Conservation (phyloP, 2,888 invertebrate species). For the Drosophila histrio region DNA sequence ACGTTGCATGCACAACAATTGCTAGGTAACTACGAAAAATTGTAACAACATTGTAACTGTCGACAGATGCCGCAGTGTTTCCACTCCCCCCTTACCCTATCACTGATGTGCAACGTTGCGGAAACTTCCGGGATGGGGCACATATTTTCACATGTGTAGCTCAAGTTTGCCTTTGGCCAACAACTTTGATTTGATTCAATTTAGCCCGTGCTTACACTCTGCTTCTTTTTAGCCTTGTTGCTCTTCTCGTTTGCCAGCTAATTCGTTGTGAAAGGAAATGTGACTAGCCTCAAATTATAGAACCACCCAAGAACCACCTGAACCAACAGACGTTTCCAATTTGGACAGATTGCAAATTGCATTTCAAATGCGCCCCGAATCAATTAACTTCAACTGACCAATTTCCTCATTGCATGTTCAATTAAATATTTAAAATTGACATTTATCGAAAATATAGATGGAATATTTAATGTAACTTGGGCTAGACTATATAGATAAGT, state of each 20-base stretch:
- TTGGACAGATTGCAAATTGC: slow-evolving; percentile 33
- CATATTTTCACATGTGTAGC: slow-evolving; percentile 50
- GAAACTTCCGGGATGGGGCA: slow-evolving; percentile 63
- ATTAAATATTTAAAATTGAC: slow-evolving; percentile 59
- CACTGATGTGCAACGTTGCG: slow-evolving; percentile 51
- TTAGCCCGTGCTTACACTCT: slow-evolving; percentile 46
- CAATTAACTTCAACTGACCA: slow-evolving; percentile 52
- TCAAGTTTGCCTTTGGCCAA: slow-evolving; percentile 31
- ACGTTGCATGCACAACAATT: slow-evolving; percentile 68
- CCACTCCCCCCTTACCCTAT: slow-evolving; percentile 9
- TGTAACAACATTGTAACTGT: slow-evolving; percentile 67
- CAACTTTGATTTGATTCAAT: slow-evolving; percentile 40
- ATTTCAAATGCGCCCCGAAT: slow-evolving; percentile 42
- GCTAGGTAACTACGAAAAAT: slow-evolving; percentile 51
- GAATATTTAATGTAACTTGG: background rate
- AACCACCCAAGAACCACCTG: background rate
- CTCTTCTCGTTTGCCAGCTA: slow-evolving; percentile 23
- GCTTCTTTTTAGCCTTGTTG: background rate
- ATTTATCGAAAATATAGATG: slow-evolving; percentile 13
- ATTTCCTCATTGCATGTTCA: slow-evolving; percentile 28
- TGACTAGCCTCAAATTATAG: slow-evolving; percentile 47
- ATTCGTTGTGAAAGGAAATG: slow-evolving; percentile 58
- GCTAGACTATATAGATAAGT: background rate
- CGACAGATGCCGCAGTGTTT: slow-evolving; percentile 51
- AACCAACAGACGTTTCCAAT: slow-evolving; percentile 6